Evolutionary conservation across 2,113 vertebrate genomes (phyloP), one percentile per base, ranked within the genome.

Genomic region (Puntigrus tetrazona): DNA sequence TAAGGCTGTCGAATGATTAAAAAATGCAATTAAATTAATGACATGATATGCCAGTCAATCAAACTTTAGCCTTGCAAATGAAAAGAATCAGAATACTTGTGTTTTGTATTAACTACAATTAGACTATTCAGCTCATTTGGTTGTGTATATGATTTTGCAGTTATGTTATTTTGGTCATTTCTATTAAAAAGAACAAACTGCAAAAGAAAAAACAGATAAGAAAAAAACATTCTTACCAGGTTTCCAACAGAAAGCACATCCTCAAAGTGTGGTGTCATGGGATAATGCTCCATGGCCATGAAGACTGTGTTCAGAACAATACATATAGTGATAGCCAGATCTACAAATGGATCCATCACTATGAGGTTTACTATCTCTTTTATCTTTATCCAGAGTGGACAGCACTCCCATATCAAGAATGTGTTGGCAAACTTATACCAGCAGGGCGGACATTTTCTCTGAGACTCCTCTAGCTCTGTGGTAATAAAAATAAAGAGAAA

Each of bases 221-320:
- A 47, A 55, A 55, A 55, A 55, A 55, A 22, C 20, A 22, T 55
- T 73, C 97, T 97, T 91, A 99, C 98, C 98, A 98, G 93, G 78
- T 99, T 99, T 52, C 98, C 98, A 0, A 96, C 96, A 2, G 90
- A 7, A 77, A 99, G 94, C 87, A 98, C 97, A 0, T 91, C 87
- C 34, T 96, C 93, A 25, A 99, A 99, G 0, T 95, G 85, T 0
- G 67, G 25, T 0, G 97, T 97, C 97, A 99, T 99, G 1, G 98
- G 98, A 83, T 99, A 97, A 87, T 99, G 98, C 88, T 99, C 98
- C 98, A 99, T 98, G 1, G 98, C 98, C 98, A 99, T 99, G 90
- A 99, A 99, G 36, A 99, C 85, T 0, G 98, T 99, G 91, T 99
- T 99, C 83, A 99, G 96, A 84, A 98, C 97, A 13, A 99, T 99